phyloP scores from a whole-genome alignment of 2,888 invertebrate genomes.

The Melanargia galathea region DNA sequence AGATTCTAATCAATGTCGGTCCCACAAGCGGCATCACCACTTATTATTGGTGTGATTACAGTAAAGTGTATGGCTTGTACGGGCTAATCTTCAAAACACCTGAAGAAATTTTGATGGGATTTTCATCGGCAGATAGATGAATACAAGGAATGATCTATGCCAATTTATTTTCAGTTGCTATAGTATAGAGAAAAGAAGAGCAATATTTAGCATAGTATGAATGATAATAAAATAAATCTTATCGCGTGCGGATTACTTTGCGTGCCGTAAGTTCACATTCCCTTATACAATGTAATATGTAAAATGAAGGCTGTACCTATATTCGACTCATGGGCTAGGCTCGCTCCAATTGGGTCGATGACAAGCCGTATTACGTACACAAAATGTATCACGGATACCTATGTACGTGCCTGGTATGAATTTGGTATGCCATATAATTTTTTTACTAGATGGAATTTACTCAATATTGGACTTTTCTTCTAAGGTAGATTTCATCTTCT shows the following conservation, averaged over 20 bases:
- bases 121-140: neutral
- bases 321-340: neutral
- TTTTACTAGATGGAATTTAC: neutral
- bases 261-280: constrained; percentile 13
- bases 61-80: neutral
- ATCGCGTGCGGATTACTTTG: constrained; percentile 6
- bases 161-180: no score
- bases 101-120: neutral
- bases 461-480: no score
- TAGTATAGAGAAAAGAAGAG: neutral
- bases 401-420: neutral
- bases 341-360: constrained; percentile 15
- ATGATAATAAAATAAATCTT: constrained; percentile 7
- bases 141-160: no score
- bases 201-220: neutral
- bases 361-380: constrained; percentile 6
- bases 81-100: no score
- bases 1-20: neutral
- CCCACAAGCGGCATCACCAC: neutral
- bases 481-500: no score
- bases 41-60: neutral
- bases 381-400: neutral
- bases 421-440: neutral
- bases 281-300: constrained; percentile 7
- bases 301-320: constrained; percentile 11